A percentile compares a stretch with the other conserved stretches of the same genome.
phyloP scores from a whole-genome alignment of 2,113 vertebrate genomes.

The Cebus imitator region DNA sequence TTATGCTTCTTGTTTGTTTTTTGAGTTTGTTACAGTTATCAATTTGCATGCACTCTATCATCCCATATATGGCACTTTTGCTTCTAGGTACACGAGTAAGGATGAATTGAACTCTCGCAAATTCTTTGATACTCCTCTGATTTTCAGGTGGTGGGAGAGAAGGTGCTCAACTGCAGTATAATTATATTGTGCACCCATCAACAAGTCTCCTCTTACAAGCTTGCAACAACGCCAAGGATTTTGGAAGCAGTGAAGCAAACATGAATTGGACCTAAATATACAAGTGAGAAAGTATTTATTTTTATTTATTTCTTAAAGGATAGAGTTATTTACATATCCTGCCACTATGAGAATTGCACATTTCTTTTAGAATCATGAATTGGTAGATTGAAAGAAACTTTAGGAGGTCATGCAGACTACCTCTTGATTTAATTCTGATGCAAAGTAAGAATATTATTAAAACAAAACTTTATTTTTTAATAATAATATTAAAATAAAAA shows the following conservation, averaged over 20 bases:
- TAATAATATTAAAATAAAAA: background rate
- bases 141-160: constrained; percentile 7
- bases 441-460: background rate
- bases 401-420: background rate
- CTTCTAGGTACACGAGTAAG: background rate
- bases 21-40: background rate
- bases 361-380: background rate
- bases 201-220: background rate
- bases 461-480: background rate
- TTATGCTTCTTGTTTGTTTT: background rate
- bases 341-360: background rate
- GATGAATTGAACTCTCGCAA: background rate
- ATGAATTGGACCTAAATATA: constrained; percentile 48
- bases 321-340: background rate
- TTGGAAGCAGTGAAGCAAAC: constrained; percentile 44
- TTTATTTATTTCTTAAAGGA: constrained; percentile 22
- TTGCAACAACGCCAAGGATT: constrained; percentile 42
- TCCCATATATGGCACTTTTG: background rate
- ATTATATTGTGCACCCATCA: constrained; percentile 45
- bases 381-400: background rate
- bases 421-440: background rate
- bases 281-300: constrained; percentile 1
- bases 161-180: background rate
- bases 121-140: background rate
- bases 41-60: background rate